Evolutionary conservation across 2,113 vertebrate genomes (phyloP).

Genomic region (Diadophis punctatus): DNA sequence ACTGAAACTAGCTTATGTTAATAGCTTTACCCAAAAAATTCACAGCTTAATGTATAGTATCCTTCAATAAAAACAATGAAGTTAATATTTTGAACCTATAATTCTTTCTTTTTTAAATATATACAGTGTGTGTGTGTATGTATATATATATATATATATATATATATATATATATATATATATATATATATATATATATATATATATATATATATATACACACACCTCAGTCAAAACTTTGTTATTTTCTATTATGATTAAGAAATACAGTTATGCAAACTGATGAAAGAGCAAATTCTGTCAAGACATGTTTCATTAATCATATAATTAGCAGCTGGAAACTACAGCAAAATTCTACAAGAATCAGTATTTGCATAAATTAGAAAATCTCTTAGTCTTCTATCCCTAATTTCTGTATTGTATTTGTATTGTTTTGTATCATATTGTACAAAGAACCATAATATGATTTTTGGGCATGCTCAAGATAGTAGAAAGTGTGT

Average conservation of each 20-base stretch:
- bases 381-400: neutral
- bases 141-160: too few species aligned
- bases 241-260: neutral
- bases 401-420: neutral
- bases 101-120: neutral
- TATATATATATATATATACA: too few species aligned
- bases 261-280: neutral
- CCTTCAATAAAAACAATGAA: neutral
- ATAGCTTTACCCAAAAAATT: neutral
- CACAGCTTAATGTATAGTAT: neutral
- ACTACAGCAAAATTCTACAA: neutral
- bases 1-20: neutral
- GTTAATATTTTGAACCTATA: neutral
- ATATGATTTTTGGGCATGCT: neutral
- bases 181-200: too few species aligned
- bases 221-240: neutral
- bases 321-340: slow-evolving; percentile 21
- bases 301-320: slow-evolving; percentile 10
- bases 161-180: too few species aligned
- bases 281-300: slow-evolving; percentile 2
- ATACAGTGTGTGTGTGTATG: too few species aligned
- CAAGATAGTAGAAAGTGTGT: neutral
- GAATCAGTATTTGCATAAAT: neutral
- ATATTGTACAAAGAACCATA: neutral
- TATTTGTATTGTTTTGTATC: neutral